Conservation (phyloP, 2,113 vertebrate genomes). For the Nipponia nippon region DNA sequence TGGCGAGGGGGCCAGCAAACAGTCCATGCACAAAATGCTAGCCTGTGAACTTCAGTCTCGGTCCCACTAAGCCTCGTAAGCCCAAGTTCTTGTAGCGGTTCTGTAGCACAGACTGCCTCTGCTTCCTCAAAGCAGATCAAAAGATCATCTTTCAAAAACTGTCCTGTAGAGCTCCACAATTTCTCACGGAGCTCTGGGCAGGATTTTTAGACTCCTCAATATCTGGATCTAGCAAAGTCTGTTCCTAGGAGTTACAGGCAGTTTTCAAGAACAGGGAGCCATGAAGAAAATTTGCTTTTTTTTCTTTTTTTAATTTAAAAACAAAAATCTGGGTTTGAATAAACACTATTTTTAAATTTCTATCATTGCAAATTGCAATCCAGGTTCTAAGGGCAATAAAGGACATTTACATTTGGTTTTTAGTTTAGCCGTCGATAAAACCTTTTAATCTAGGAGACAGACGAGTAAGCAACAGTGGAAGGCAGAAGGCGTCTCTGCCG, state of each 20-base stretch:
- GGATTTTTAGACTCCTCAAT: neutral
- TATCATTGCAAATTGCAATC: neutral
- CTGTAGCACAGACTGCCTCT: neutral
- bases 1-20: neutral
- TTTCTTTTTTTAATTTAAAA: neutral
- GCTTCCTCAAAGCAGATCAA: neutral
- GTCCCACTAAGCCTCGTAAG: neutral
- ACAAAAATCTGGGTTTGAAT: neutral
- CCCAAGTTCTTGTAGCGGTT: neutral
- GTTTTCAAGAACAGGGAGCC: neutral
- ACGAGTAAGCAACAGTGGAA: neutral
- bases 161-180: neutral
- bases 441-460: neutral
- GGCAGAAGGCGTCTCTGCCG: neutral
- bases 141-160: neutral
- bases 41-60: neutral
- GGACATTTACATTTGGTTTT: neutral
- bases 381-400: neutral
- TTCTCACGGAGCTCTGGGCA: neutral
- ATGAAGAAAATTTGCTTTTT: neutral
- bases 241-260: neutral
- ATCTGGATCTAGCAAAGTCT: neutral
- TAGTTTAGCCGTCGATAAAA: neutral
- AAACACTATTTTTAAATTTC: neutral
- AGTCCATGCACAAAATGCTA: neutral